Base-by-base conservation (phyloP, 1,140 invertebrate species). In the Penaeus japonicus region DNA sequence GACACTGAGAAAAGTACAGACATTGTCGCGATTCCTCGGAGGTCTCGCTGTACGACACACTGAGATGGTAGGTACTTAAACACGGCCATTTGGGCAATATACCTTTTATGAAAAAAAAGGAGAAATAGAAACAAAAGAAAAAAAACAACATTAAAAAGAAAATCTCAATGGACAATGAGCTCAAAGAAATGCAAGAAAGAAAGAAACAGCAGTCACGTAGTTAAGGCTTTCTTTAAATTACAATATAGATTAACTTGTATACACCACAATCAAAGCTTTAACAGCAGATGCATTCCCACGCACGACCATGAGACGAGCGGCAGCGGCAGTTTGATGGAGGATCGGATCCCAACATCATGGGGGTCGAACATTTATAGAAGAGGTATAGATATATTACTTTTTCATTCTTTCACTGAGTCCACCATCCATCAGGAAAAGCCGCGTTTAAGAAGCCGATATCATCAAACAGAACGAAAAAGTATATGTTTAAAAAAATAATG, bases 211-310 rank as follows among this genome's bases (percentile, higher is more conserved):
- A 73, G 62, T 75, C 62, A 84, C 83, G 70, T 75, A 59, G 82
- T 18, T 75, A 84, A 84, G 83, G 65, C 83, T 84, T 75, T 75
- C 83, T 75, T 75, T 84, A 84, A 84, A 84, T 47, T 62, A 54
- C 39, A 84, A 47, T 84, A 84, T 53, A 84, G 47, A 84, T 27
- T 10, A 35, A 84, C 83, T 84, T 75, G 83, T 70, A 84, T 54
- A 84, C 83, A 75, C 83, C 75, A 84, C 83, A 84, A 47, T 84
- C 83, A 84, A 84, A 84, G 83, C 83, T 47, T 47, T 47, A 84
- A 84, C 65, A 79, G 39, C 35, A 79, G 32, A n/a, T 35, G 17
- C 10, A 79, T 79, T 54, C 32, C 77, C 39, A 79, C 77, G 77
- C 27, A 15, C 77, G 27, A 79, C 39, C 10, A 15, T 24, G 17